Conservation (phyloP, 2,113 vertebrate species). For the Passer montanus region DNA sequence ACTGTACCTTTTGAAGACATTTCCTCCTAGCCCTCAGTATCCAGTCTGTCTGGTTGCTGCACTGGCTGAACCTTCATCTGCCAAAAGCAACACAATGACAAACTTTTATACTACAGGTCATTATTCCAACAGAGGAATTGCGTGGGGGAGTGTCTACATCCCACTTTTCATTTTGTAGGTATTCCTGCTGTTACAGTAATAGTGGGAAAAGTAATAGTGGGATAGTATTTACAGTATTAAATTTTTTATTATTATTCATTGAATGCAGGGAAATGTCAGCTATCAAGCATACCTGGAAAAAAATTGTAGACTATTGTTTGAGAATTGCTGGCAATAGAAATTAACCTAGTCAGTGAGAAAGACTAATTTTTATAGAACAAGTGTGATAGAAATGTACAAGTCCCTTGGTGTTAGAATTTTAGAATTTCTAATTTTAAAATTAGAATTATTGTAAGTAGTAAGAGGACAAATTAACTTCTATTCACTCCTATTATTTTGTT, state of each 20-base stretch:
- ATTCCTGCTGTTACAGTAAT: not conserved
- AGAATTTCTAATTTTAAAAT: not conserved
- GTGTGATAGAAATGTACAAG: not conserved
- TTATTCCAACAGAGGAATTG: not conserved
- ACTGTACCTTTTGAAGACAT: conserved; percentile 23
- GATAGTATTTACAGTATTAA: not conserved
- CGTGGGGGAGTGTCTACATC: not conserved
- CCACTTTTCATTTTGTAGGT: not conserved
- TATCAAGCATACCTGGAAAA: not conserved
- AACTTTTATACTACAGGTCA: not conserved
- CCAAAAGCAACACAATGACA: not conserved
- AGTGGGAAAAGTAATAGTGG: not conserved
- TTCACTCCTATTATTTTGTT: not conserved
- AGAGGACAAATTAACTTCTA: not conserved
- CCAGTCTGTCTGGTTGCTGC: conserved; percentile 44
- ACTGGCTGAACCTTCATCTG: not conserved
- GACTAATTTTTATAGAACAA: not conserved
- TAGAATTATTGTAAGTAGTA: not conserved
- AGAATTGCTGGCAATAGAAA: not conserved
- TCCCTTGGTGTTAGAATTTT: not conserved
- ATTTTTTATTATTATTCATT: not conserved
- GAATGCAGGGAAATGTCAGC: not conserved
- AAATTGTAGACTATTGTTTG: not conserved
- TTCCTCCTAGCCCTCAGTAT: not conserved
- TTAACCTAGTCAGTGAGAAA: not conserved